A percentile compares a stretch with the other conserved stretches of the same genome.
Conservation (phyloP, 2,888 invertebrate genomes). For the Pollenia labialis region DNA sequence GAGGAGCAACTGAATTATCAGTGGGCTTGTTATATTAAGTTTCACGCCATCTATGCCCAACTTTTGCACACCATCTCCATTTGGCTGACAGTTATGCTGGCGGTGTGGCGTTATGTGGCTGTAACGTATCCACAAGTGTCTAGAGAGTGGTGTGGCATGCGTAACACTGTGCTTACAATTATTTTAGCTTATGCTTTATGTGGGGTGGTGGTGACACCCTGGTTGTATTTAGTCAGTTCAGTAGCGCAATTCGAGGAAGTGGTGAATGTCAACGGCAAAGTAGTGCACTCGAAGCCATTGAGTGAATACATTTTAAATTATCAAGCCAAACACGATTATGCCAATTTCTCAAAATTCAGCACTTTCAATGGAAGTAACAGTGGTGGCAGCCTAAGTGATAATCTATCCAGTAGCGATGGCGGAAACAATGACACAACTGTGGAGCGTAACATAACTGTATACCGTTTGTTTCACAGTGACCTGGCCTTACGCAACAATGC, state of each 20-base stretch:
- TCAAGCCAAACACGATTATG: conserved; percentile 68
- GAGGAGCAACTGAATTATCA: conserved; percentile 87
- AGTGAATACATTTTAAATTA: conserved; percentile 78
- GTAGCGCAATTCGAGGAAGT: conserved; percentile 87
- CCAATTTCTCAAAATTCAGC: conserved; percentile 56
- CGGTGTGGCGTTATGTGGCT: conserved; percentile 95
- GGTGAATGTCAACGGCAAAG: conserved; percentile 79
- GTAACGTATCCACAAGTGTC: conserved; percentile 92
- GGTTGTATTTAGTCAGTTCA: conserved; percentile 91
- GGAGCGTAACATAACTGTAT: conserved; percentile 87
- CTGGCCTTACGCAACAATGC: conserved; percentile 86
- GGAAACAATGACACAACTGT: conserved; percentile 33
- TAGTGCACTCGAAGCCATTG: conserved; percentile 76
- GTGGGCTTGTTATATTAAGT: conserved; percentile 93
- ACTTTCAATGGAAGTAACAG: conserved; percentile 33
- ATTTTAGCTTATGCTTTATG: conserved; percentile 91
- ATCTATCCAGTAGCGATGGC: neutral
- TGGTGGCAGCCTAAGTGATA: conserved; percentile 6
- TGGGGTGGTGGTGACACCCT: conserved; percentile 88
- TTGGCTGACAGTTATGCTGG: conserved; percentile 95
- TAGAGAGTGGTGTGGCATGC: conserved; percentile 92
- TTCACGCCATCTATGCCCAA: conserved; percentile 95
- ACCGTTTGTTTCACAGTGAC: conserved; percentile 88
- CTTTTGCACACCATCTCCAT: conserved; percentile 95
- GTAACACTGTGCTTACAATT: conserved; percentile 91